Conservation (phyloP, 2,888 invertebrate genomes). For the Mesorhabditis spiculigera region DNA sequence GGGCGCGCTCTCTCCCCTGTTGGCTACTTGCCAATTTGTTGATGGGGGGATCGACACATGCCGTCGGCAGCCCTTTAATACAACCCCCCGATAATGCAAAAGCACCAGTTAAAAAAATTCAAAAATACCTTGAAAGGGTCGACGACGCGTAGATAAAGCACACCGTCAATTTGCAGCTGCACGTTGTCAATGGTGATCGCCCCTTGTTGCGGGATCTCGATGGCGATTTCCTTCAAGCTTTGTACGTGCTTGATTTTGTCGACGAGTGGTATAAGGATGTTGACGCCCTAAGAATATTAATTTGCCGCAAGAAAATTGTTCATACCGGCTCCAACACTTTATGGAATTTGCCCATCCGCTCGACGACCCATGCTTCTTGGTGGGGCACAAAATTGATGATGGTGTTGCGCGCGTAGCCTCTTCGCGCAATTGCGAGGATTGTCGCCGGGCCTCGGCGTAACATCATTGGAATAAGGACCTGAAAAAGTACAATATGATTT, state of each 20-base stretch:
- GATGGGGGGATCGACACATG: too few relatives aligned
- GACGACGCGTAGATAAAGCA: constrained; percentile 85
- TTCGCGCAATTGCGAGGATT: constrained; percentile 11
- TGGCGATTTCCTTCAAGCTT: constrained; percentile 96
- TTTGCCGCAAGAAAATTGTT: not conserved
- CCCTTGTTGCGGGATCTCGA: constrained; percentile 89
- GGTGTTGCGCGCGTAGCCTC: constrained; percentile 75
- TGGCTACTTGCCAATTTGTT: too few relatives aligned
- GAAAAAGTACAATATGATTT: not conserved
- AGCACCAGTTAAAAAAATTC: not conserved
- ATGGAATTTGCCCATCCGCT: constrained; percentile 95
- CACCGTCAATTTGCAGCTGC: constrained; percentile 90
- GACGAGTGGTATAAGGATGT: constrained; percentile 82
- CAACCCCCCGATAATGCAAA: too few relatives aligned
- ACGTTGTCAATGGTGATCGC: constrained; percentile 98
- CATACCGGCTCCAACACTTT: constrained; percentile 79
- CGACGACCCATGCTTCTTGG: constrained; percentile 97
- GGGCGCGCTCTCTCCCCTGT: too few relatives aligned
- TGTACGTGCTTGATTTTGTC: constrained; percentile 95
- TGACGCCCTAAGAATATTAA: constrained; percentile 73
- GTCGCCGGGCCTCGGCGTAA: too few relatives aligned
- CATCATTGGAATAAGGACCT: constrained; percentile 6
- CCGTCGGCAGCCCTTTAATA: too few relatives aligned
- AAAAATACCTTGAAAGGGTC: constrained; percentile 75
- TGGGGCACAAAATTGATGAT: constrained; percentile 95